A percentile compares a stretch with the other conserved stretches of the same genome.
These are phyloP conservation scores for Ethmia dodecea DNA, from an alignment of 2,888 invertebrate species.

Conservation along the genomic window DNA sequence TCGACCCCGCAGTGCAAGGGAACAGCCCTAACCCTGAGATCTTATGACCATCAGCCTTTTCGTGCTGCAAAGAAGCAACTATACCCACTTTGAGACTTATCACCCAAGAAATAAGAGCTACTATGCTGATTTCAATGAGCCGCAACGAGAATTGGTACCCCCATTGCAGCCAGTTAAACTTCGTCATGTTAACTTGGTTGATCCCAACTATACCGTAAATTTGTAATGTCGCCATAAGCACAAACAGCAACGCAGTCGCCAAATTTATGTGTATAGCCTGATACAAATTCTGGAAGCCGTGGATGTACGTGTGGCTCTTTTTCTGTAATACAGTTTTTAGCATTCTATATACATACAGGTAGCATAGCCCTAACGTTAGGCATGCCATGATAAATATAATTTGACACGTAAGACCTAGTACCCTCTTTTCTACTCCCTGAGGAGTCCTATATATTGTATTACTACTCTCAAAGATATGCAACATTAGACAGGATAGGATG, in stretches of 20 bases:
- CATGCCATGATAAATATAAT: constrained; percentile 92
- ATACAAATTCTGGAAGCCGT: constrained; percentile 88
- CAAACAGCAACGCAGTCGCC: constrained; percentile 89
- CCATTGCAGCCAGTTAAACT: constrained; percentile 94
- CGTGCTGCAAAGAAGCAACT: constrained; percentile 80
- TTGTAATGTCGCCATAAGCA: constrained; percentile 89
- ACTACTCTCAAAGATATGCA: constrained; percentile 86
- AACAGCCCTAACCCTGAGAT: constrained; percentile 88
- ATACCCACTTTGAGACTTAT: constrained; percentile 83
- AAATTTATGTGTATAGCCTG: constrained; percentile 94
- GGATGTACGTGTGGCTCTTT: constrained; percentile 87
- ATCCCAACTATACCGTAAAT: constrained; percentile 83
- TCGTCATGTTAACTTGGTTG: constrained; percentile 76
- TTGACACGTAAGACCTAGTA: constrained; percentile 87
- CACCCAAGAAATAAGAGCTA: constrained; percentile 91
- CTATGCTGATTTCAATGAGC: constrained; percentile 91
- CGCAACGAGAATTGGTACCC: constrained; percentile 92
- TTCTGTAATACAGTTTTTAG: constrained; percentile 85
- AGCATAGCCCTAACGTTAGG: constrained; percentile 89
- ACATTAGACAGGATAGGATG: constrained; percentile 86
- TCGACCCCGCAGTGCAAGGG: constrained; percentile 89
- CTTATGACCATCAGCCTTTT: constrained; percentile 81
- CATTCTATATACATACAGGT: constrained; percentile 89
- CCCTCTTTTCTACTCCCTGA: constrained; percentile 72
- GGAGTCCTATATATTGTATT: constrained; percentile 65